Percentiles rank a stretch among this genome's conserved stretches.
Evolutionary conservation across 2,888 invertebrate genomes (phyloP).

Genomic region (Calephelis perditalis): DNA sequence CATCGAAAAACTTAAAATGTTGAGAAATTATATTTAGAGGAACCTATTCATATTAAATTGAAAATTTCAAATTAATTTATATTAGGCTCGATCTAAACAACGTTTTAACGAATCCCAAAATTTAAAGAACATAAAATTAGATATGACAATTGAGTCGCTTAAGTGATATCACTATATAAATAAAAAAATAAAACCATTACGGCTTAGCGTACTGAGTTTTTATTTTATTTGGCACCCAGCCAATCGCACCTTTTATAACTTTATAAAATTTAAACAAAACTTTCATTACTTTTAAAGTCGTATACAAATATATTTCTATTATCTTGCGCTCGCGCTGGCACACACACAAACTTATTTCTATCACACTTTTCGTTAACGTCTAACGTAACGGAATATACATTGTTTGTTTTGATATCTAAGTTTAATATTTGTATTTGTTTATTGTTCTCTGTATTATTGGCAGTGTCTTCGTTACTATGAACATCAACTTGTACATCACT

Average conservation of each 20-base stretch:
- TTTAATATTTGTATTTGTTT: constrained; percentile 75
- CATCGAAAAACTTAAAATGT: too few relatives aligned
- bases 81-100: too few relatives aligned
- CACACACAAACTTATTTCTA: constrained; percentile 63
- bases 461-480: constrained; percentile 42
- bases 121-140: too few relatives aligned
- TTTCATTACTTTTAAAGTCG: constrained; percentile 70
- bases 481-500: constrained; percentile 46
- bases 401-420: constrained; percentile 70
- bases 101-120: too few relatives aligned
- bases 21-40: too few relatives aligned
- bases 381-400: constrained; percentile 71
- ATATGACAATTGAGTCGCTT: too few relatives aligned
- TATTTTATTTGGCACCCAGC: constrained; percentile 41
- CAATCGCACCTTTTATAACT: constrained; percentile 31
- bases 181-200: neutral
- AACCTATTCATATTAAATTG: too few relatives aligned
- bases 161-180: too few relatives aligned
- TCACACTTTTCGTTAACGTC: constrained; percentile 60
- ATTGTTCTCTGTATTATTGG: constrained; percentile 58
- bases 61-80: too few relatives aligned
- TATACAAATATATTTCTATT: constrained; percentile 72
- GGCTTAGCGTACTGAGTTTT: constrained; percentile 42
- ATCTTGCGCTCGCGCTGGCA: constrained; percentile 61
- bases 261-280: constrained; percentile 53